phyloP scores from a whole-genome alignment of 1,140 invertebrate genomes.

The Macrobrachium nipponense region DNA sequence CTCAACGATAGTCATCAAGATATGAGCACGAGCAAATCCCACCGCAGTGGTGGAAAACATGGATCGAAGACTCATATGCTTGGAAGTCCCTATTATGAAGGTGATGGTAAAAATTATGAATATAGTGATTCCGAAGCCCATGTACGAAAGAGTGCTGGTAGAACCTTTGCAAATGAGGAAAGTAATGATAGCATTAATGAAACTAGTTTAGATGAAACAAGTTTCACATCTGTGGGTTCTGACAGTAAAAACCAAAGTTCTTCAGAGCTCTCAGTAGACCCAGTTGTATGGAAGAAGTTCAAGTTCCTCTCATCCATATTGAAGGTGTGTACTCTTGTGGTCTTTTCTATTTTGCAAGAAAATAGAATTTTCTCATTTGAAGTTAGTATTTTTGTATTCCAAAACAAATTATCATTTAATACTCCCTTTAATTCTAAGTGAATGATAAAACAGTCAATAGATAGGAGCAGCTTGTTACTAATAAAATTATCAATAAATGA shows the following conservation, averaged over 20 bases:
- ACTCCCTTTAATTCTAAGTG: too few relatives aligned
- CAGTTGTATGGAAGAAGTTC: conserved; percentile 52
- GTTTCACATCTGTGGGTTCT: conserved; percentile 35
- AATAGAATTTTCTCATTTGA: not conserved
- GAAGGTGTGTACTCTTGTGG: conserved; percentile 23
- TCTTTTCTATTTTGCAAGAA: not conserved
- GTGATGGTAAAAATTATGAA: not conserved
- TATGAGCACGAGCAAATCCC: too few relatives aligned
- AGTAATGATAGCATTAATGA: conserved; percentile 24
- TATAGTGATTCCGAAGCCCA: not conserved
- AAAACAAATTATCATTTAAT: too few relatives aligned
- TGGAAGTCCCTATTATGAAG: too few relatives aligned
- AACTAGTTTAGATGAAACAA: conserved; percentile 42
- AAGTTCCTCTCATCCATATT: conserved; percentile 52
- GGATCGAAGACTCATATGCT: too few relatives aligned
- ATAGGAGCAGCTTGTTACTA: too few relatives aligned
- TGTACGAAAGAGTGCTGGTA: not conserved
- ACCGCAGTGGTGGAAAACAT: too few relatives aligned
- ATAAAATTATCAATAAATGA: too few relatives aligned
- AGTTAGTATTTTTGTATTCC: not conserved
- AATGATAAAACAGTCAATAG: too few relatives aligned
- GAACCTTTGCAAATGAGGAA: conserved; percentile 19
- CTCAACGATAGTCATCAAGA: too few relatives aligned
- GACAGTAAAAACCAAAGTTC: conserved; percentile 31
- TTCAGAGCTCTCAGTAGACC: conserved; percentile 51